These are phyloP conservation scores for Adelges cooleyi DNA, from an alignment of 1,140 invertebrate species.

Conservation along the genomic window DNA sequence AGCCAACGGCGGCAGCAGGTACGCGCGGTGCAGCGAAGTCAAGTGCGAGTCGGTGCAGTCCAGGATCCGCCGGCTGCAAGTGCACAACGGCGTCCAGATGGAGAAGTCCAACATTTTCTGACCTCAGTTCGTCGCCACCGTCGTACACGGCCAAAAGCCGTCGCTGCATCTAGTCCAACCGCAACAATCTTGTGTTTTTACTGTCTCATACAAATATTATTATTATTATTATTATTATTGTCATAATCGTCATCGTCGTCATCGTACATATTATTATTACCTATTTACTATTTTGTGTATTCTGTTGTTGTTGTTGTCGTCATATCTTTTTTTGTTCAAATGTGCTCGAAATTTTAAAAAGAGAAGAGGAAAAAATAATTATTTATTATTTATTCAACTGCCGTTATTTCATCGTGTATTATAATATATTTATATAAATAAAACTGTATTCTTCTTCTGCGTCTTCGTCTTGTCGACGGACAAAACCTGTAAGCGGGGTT, in stretches of 20 bases:
- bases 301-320: too few species aligned
- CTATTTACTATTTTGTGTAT: too few species aligned
- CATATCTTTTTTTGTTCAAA: too few species aligned
- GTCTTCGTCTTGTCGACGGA: too few species aligned
- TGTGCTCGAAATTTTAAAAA: too few species aligned
- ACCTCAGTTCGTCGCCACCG: not conserved
- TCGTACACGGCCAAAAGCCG: not conserved
- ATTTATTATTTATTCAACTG: too few species aligned
- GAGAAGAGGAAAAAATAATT: too few species aligned
- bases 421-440: too few species aligned
- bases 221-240: conserved; percentile 1
- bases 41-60: conserved; percentile 46
- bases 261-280: not conserved
- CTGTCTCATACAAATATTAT: not conserved
- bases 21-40: conserved; percentile 44
- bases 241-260: not conserved
- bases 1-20: conserved; percentile 43
- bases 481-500: too few species aligned
- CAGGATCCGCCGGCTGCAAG: conserved; percentile 43
- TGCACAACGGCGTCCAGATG: conserved; percentile 35
- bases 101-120: conserved; percentile 21
- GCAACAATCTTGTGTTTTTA: not conserved
- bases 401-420: too few species aligned
- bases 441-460: too few species aligned
- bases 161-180: not conserved